Evolutionary conservation across 2,113 vertebrate genomes (phyloP), one percentile per base, ranked within the genome.

Genomic region (Etheostoma cragini): DNA sequence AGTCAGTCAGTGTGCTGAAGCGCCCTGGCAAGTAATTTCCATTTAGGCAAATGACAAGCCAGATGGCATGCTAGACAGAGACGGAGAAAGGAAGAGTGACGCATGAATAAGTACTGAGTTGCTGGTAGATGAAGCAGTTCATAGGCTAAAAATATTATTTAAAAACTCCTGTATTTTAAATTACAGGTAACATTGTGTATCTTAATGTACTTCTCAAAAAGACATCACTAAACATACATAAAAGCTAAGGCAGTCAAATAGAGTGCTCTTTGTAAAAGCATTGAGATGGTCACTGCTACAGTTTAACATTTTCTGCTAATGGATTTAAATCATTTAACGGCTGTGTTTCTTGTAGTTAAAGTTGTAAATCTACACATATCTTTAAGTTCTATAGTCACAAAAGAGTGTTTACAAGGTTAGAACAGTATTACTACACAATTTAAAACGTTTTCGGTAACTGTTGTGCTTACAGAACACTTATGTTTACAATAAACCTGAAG

Each of bases 21-120:
- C 6, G 5, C 61, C 17, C 50, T 64, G 50, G 10, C 21, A 10
- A 49, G 6, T 63, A 8, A 64, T 64, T 56, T 56, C 6, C 10
- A 49, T n/a, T 49, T 13, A 63, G 26, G 7, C 30, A 57, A 30
- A 0, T 14, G 21, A 64, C 6, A 49, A 0, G 1, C 21, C 60
- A 72, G 26, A 72, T 72, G 30, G 60, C 22, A 61, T n/a, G 62
- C 8, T 52, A 16, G 13, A 42, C 63, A 67, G 78, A 17, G 33
- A 22, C 42, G 30, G 14, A 53, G 30, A 17, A 13, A 38, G n/a
- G 21, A 57, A 19, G 19, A 63, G 30, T 22, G 47, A 64, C 42
- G 13, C 11, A 22, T 17, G 8, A 6, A 61, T 46, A 13, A 76
- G 38, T 22, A 15, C 38, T 47, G 10, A 58, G 26, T 15, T 60